Conservation (phyloP, 2,888 invertebrate species). For the Heterodera filipjevi region DNA sequence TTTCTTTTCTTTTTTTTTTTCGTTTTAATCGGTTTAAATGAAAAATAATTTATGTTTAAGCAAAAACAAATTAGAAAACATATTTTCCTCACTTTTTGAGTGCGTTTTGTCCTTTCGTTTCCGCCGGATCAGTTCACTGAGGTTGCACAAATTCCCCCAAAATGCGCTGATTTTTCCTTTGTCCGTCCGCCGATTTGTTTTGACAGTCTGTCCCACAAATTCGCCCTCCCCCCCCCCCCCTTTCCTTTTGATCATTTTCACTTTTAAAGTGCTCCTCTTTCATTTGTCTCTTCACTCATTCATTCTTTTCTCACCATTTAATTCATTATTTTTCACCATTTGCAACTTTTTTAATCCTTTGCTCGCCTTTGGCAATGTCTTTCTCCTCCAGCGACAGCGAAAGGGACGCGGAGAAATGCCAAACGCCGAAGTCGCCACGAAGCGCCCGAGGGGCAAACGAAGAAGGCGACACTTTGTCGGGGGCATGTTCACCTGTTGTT, state of each 20-base stretch:
- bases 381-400: conserved; percentile 21
- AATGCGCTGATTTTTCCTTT: neutral
- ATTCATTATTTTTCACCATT: conserved; percentile 3
- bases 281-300: neutral
- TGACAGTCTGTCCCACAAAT: neutral
- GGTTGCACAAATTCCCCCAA: neutral
- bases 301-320: neutral
- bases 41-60: neutral
- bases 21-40: neutral
- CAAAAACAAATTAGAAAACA: neutral
- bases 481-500: neutral
- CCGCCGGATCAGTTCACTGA: neutral
- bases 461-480: neutral
- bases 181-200: conserved; percentile 9
- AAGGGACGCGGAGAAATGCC: conserved; percentile 1
- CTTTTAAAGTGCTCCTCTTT: neutral
- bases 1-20: neutral
- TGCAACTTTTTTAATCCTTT: conserved; percentile 22
- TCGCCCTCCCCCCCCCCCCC: neutral
- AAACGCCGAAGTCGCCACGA: neutral
- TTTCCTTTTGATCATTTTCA: neutral
- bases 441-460: neutral
- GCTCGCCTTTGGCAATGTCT: conserved; percentile 25
- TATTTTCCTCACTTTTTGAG: neutral
- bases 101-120: neutral